Evolutionary conservation across 2,888 invertebrate species (phyloP).

Genomic region (Dynastes maya): DNA sequence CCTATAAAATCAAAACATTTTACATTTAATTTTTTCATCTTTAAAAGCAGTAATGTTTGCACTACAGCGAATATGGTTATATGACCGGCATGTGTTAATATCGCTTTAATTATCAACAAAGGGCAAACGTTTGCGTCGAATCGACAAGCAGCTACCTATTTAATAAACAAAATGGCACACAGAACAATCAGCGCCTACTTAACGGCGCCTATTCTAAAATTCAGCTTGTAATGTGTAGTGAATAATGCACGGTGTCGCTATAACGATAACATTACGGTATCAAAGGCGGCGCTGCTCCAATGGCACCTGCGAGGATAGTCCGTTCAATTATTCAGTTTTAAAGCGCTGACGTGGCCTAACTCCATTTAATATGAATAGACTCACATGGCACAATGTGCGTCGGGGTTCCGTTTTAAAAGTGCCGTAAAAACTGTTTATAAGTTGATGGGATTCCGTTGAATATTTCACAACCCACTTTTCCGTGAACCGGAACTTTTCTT

Average conservation of each 20-base stretch:
- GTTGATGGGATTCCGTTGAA: slow-evolving; percentile 60
- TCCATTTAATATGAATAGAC: slow-evolving; percentile 70
- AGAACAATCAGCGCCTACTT: slow-evolving; percentile 48
- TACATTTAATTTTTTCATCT: no score
- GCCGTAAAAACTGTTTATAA: slow-evolving; percentile 62
- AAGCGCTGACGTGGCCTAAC: slow-evolving; percentile 68
- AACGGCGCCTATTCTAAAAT: slow-evolving; percentile 52
- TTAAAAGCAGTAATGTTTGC: no score
- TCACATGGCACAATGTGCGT: slow-evolving; percentile 65
- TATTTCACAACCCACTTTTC: slow-evolving; percentile 59
- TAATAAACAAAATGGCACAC: slow-evolving; percentile 40
- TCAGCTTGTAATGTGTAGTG: slow-evolving; percentile 63
- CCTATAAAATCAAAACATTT: no score
- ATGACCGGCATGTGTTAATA: slow-evolving; percentile 30
- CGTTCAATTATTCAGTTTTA: slow-evolving; percentile 68
- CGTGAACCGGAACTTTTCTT: slow-evolving; percentile 46
- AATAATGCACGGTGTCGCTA: slow-evolving; percentile 61
- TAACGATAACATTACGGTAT: slow-evolving; percentile 59
- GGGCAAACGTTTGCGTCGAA: slow-evolving; percentile 8
- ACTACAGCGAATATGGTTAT: no score
- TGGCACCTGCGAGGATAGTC: slow-evolving; percentile 69
- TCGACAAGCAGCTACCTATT: slow-evolving; percentile 6
- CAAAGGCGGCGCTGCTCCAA: slow-evolving; percentile 60
- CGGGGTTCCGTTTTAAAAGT: slow-evolving; percentile 57
- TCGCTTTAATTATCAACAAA: slow-evolving; percentile 43